These are phyloP conservation scores for Heterochromis multidens DNA, from an alignment of 2,113 vertebrate genomes.

Conservation along the genomic window DNA sequence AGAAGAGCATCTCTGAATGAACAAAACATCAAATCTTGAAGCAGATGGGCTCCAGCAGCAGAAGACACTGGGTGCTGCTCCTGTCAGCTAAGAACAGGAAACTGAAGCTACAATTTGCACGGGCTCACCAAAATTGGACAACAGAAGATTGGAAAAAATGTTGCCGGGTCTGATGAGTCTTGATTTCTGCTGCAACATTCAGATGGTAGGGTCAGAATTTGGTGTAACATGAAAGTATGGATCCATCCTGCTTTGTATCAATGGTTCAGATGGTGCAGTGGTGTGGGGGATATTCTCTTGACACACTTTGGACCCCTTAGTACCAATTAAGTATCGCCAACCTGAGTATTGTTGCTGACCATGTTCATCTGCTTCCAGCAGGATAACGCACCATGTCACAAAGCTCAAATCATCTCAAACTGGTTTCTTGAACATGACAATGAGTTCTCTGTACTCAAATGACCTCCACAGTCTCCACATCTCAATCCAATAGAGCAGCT, in stretches of 20 bases:
- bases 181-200: neutral
- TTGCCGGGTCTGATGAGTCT: neutral
- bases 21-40: neutral
- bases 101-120: neutral
- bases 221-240: neutral
- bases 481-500: neutral
- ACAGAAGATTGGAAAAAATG: rapidly evolving
- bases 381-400: neutral
- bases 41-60: neutral
- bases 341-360: neutral
- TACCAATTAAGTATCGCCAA: neutral
- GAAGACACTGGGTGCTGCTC: neutral
- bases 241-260: neutral
- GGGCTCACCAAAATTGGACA: neutral
- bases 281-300: neutral
- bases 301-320: neutral
- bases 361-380: neutral
- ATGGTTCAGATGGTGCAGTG: neutral
- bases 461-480: neutral
- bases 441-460: neutral
- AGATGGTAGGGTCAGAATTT: neutral
- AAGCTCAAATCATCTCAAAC: neutral
- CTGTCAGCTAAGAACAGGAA: neutral
- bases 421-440: neutral
- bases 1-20: neutral